These are phyloP conservation scores for Capra hircus DNA, from an alignment of 2,113 vertebrate genomes.

Conservation along the genomic window DNA sequence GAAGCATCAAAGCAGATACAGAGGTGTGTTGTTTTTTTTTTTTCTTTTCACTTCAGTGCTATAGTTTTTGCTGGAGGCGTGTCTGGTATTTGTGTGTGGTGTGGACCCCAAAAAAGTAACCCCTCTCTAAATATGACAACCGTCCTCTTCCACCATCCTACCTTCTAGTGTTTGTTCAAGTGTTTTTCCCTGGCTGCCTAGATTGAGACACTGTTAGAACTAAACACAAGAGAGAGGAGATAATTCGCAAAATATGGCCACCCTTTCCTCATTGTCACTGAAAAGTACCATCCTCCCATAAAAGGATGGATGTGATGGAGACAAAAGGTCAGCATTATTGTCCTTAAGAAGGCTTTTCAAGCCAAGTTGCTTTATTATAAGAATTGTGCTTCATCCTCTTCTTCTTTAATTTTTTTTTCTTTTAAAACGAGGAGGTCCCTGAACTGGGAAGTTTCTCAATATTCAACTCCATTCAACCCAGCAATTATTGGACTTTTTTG, in stretches of 20 bases:
- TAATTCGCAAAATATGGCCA: not conserved
- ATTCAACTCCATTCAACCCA: not conserved
- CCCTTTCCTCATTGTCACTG: not conserved
- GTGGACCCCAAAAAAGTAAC: not conserved
- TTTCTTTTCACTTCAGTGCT: not conserved
- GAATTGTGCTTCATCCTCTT: not conserved
- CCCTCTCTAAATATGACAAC: not conserved
- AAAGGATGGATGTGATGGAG: not conserved
- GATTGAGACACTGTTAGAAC: not conserved
- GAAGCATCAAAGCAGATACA: not conserved
- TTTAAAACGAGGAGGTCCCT: not conserved
- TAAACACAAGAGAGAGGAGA: not conserved
- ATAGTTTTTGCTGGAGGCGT: not conserved
- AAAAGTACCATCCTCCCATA: not conserved
- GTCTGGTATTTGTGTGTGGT: not conserved
- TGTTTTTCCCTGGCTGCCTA: not conserved
- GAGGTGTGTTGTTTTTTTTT: fast-evolving
- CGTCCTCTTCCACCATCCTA: not conserved
- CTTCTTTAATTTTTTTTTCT: not conserved
- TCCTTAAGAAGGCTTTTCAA: not conserved
- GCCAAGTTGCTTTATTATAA: not conserved
- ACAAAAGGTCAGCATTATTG: not conserved
- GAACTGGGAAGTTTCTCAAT: not conserved
- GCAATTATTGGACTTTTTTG: not conserved
- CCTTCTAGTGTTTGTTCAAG: not conserved